Conservation (phyloP, 1,140 invertebrate genomes). For the Physella acuta region DNA sequence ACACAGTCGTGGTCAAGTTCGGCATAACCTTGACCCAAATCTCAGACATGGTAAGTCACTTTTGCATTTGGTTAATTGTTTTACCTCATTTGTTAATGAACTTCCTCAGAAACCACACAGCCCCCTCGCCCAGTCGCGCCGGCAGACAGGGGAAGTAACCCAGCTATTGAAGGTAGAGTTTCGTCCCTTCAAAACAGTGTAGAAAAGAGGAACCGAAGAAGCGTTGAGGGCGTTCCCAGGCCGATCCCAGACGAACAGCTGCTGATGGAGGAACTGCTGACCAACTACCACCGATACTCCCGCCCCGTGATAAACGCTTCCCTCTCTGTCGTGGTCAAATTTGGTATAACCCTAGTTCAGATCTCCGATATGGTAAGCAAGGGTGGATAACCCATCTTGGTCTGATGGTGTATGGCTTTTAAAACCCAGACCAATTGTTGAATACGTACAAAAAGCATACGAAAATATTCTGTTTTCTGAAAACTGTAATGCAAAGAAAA, state of each 20-base stretch:
- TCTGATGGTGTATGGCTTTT: too few species aligned
- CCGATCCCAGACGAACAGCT: constrained; percentile 48
- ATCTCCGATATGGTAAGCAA: constrained; percentile 68
- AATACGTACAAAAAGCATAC: too few species aligned
- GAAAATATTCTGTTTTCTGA: too few species aligned
- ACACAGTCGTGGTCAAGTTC: constrained; percentile 93
- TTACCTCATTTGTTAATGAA: not conserved
- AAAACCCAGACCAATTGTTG: too few species aligned
- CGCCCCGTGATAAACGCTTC: constrained; percentile 59
- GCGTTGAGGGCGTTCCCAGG: too few species aligned
- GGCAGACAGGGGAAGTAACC: too few species aligned
- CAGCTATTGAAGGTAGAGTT: too few species aligned
- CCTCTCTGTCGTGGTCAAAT: constrained; percentile 52
- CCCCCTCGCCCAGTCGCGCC: not conserved
- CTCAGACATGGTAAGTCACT: constrained; percentile 92
- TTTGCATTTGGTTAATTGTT: not conserved
- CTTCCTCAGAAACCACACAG: not conserved
- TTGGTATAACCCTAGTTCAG: constrained; percentile 58
- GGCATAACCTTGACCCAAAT: constrained; percentile 98
- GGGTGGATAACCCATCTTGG: too few species aligned
- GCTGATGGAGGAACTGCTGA: constrained; percentile 40
- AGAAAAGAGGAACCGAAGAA: too few species aligned
- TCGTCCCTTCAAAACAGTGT: too few species aligned
- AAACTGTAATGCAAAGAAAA: too few species aligned
- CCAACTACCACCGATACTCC: constrained; percentile 91